Conservation (phyloP, 2,113 vertebrate genomes). For the Malurus elegans region DNA sequence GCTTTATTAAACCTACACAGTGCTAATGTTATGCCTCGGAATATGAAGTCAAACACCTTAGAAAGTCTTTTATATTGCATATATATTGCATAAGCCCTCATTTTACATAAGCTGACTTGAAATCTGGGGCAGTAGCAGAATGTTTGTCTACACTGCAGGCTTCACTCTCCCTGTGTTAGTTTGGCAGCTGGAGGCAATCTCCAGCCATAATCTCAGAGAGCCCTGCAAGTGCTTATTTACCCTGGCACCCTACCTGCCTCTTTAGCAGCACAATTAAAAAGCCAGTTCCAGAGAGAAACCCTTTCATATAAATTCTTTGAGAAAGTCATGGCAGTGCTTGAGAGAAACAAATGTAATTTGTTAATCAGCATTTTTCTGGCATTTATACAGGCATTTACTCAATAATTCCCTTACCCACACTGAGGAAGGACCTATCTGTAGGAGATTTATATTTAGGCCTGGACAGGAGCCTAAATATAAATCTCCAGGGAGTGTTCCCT, state of each 20-base stretch:
- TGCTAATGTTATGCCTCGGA: neutral
- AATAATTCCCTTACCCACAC: neutral
- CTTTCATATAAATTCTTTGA: neutral
- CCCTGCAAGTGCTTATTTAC: neutral
- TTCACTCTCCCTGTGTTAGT: neutral
- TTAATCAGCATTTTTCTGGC: neutral
- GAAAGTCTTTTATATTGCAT: neutral
- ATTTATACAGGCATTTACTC: neutral
- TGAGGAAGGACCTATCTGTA: neutral
- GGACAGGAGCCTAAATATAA: neutral
- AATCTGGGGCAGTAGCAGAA: neutral
- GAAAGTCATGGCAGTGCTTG: neutral
- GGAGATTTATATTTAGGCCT: neutral
- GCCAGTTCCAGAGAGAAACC: neutral
- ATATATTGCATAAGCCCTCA: neutral
- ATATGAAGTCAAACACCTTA: neutral
- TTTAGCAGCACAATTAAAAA: neutral
- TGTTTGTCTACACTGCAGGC: neutral
- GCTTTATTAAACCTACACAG: neutral
- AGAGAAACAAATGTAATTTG: neutral
- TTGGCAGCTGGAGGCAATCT: neutral
- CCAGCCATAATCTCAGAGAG: neutral
- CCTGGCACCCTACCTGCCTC: neutral
- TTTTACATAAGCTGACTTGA: neutral
- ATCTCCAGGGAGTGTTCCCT: neutral